phyloP scores from a whole-genome alignment of 2,888 invertebrate species.

The Strigamia crassipes region DNA sequence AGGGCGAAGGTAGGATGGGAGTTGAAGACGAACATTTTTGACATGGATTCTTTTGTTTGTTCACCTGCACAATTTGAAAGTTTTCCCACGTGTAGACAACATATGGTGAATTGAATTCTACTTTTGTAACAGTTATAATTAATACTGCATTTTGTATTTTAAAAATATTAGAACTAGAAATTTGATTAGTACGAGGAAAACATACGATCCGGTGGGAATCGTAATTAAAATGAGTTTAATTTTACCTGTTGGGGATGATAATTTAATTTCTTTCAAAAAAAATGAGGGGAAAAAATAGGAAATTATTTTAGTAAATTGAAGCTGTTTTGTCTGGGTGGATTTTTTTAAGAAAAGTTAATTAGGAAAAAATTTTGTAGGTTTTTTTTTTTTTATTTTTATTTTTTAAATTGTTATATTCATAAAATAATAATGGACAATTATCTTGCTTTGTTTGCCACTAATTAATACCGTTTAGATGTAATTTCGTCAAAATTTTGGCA shows the following conservation, averaged over 20 bases:
- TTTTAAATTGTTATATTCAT: background rate
- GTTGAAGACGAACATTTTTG: background rate
- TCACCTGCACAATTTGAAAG: background rate
- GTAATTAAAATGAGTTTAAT: background rate
- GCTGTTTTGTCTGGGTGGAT: background rate
- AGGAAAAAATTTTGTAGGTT: background rate
- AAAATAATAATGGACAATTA: constrained; percentile 17
- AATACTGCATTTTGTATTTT: background rate
- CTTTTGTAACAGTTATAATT: background rate
- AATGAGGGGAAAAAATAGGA: background rate
- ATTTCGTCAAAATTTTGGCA: constrained; percentile 4
- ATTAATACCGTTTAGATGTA: constrained; percentile 28
- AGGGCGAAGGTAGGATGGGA: background rate
- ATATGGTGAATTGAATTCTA: constrained; percentile 6
- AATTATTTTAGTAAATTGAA: background rate
- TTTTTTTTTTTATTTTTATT: background rate
- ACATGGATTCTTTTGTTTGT: constrained; percentile 5
- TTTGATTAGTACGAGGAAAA: background rate
- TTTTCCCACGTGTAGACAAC: background rate
- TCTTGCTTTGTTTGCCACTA: background rate
- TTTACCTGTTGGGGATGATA: background rate
- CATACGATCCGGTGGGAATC: background rate
- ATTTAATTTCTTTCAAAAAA: background rate
- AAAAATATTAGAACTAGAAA: no score
- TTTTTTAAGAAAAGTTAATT: background rate